phyloP scores from a whole-genome alignment of 2,113 vertebrate species.

The Chauna torquata region DNA sequence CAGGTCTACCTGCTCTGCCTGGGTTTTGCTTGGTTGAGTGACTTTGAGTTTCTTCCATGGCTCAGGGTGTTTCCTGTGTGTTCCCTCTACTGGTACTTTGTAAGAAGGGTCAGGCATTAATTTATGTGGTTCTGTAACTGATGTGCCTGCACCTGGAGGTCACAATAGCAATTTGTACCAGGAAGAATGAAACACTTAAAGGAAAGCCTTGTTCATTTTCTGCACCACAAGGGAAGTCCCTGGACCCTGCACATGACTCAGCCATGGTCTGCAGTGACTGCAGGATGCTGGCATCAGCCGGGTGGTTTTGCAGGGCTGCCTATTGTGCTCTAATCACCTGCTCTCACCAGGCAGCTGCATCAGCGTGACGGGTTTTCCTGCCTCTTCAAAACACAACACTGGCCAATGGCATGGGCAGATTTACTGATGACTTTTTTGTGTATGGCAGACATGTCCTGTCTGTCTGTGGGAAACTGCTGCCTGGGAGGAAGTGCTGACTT shows the following conservation, averaged over 20 bases:
- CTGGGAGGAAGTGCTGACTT: constrained; percentile 10
- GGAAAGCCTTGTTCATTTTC: constrained; percentile 34
- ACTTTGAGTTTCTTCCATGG: neutral
- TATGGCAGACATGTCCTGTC: constrained; percentile 17
- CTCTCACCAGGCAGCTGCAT: neutral
- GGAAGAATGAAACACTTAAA: constrained; percentile 17
- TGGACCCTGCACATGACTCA: constrained; percentile 36
- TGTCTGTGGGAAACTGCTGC: constrained; percentile 1
- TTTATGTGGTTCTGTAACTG: constrained; percentile 39
- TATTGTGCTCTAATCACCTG: constrained; percentile 24
- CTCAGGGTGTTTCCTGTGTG: constrained; percentile 35
- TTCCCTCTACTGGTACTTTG: constrained; percentile 36
- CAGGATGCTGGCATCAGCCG: constrained; percentile 23
- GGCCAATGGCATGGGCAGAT: neutral
- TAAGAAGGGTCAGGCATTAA: constrained; percentile 53
- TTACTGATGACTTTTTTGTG: neutral
- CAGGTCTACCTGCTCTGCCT: neutral
- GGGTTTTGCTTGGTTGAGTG: neutral
- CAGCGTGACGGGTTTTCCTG: constrained; percentile 32
- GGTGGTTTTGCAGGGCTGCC: constrained; percentile 17
- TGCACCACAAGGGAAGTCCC: constrained; percentile 10
- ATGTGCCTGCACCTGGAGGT: constrained; percentile 33
- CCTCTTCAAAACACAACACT: constrained; percentile 5
- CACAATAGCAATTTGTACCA: constrained; percentile 29
- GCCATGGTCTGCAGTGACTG: neutral